These are phyloP conservation scores for Rhyzopertha dominica DNA, from an alignment of 1,140 invertebrate species.

Conservation along the genomic window DNA sequence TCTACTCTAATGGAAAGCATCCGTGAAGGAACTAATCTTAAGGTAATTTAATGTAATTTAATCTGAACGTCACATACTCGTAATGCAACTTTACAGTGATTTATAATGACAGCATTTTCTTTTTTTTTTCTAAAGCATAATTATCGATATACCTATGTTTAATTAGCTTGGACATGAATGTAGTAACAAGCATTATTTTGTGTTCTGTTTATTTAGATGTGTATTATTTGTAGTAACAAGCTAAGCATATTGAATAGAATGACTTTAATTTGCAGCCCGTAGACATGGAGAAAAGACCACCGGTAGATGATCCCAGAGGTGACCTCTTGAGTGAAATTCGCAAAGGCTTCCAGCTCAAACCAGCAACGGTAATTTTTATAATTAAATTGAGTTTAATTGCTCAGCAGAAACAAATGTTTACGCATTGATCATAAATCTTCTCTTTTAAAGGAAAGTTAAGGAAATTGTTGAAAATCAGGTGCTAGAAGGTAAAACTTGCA, in stretches of 20 bases:
- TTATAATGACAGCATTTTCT: too few relatives aligned
- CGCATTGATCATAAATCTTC: background rate
- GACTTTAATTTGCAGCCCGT: slow-evolving; percentile 56
- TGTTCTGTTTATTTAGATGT: background rate
- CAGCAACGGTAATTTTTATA: slow-evolving; percentile 48
- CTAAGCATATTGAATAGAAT: background rate
- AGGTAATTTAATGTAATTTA: too few relatives aligned
- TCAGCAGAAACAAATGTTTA: background rate
- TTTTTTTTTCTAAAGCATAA: too few relatives aligned
- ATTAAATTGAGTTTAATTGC: background rate
- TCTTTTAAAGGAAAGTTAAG: too few relatives aligned
- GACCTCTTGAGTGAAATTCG: slow-evolving; percentile 76
- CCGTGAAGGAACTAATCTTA: slow-evolving; percentile 59
- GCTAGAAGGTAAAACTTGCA: background rate
- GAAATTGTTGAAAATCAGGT: too few relatives aligned
- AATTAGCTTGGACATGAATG: too few relatives aligned
- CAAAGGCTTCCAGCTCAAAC: slow-evolving; percentile 69
- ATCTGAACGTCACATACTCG: too few relatives aligned
- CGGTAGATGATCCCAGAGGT: slow-evolving; percentile 53
- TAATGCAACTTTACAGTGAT: too few relatives aligned
- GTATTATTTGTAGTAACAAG: background rate
- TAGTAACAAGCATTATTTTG: too few relatives aligned
- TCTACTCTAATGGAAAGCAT: slow-evolving; percentile 75
- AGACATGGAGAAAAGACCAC: slow-evolving; percentile 47
- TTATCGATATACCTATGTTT: too few relatives aligned